phyloP scores from a whole-genome alignment of 1,140 invertebrate genomes.

The Holotrichia oblita region DNA sequence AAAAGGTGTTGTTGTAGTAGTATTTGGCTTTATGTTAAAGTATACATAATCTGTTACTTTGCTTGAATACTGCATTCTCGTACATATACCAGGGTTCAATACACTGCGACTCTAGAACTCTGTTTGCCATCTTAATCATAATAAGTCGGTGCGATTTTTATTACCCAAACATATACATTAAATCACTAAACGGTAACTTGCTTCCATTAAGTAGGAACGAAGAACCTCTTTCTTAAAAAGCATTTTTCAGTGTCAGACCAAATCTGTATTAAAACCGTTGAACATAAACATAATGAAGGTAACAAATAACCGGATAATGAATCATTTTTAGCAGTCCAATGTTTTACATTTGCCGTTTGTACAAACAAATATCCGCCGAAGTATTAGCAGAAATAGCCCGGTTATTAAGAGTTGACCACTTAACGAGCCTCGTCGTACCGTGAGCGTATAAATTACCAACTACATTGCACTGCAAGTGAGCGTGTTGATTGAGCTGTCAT shows the following conservation, averaged over 20 bases:
- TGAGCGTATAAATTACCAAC: conserved; percentile 28
- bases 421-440: conserved; percentile 46
- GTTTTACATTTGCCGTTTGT: conserved; percentile 42
- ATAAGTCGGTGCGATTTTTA: no score
- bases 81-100: no score
- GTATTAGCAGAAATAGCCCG: conserved; percentile 48
- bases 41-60: no score
- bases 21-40: no score
- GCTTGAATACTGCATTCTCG: no score
- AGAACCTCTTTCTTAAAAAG: not conserved
- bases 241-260: conserved; percentile 45
- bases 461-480: not conserved
- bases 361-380: conserved; percentile 48
- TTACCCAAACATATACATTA: no score
- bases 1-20: no score
- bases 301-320: conserved; percentile 47
- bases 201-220: no score
- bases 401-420: conserved; percentile 41
- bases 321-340: conserved; percentile 41
- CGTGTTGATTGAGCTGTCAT: conserved; percentile 33
- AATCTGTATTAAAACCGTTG: conserved; percentile 44
- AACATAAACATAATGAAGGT: conserved; percentile 49
- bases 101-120: no score
- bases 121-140: no score
- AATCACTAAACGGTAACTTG: no score